Evolutionary conservation across 2,888 invertebrate species (phyloP), one percentile per base, ranked within the genome.

Genomic region (Exephanes ischioxanthus): DNA sequence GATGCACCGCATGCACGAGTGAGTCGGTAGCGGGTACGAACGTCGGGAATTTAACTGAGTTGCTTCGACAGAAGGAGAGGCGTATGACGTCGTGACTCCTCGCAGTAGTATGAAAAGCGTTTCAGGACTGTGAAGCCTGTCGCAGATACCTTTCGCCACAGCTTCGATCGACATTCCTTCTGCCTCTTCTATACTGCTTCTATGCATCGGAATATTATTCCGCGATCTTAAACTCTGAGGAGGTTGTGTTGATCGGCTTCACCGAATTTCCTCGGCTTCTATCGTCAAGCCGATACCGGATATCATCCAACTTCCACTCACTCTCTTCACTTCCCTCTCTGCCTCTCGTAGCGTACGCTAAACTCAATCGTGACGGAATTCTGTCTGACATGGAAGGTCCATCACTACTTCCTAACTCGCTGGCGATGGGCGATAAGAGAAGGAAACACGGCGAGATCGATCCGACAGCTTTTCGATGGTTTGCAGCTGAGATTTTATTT

Each of bases 221-320:
- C 79, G 75, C 85, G 85, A 82, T 82, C 70, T 78, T 79, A 79
- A 82, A 75, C 79, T 85, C 76, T 53, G 85, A 81, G 73, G 55
- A 67, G 81, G 63, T 78, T 73, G 61, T 75, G 45, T 75, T 78
- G 81, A 85, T 82, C 82, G 85, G 82, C 82, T 83, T 76, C 76
- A 79, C 51, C 72, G 79, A 85, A 83, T 80, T 85, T 85, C 76
- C 71, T 61, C 80, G 76, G 45, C 80, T 67, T 80, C 41, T 78
- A 55, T 58, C 33, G 61, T 58, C 55, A 83, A 85, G 75, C 76
- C 53, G 68, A 79, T 79, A 83, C 63, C 83, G 73, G 67, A 83
- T 78, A 78, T 70, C 83, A 61, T 71, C 66, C 70, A 67, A 61
- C 72, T 67, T 77, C 63, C 22, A n/a, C 19, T 53, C 71, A 53